Evolutionary conservation across 2,113 vertebrate species (phyloP).

Genomic region (Noturus placidus): DNA sequence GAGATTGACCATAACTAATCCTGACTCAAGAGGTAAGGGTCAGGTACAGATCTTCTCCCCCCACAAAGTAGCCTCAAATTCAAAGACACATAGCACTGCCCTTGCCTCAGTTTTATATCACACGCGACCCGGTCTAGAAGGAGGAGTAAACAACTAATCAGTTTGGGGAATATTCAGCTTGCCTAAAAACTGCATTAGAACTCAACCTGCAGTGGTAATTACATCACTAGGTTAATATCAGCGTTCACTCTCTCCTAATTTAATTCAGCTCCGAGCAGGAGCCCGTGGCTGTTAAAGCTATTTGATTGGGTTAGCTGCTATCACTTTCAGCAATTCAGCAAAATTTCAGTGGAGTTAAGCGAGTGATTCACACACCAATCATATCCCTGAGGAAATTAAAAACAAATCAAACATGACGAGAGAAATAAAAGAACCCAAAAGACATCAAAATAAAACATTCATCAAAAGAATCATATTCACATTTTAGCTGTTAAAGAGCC

Average conservation of each 20-base stretch:
- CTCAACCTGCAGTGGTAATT: slow-evolving; percentile 73
- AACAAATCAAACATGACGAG: slow-evolving; percentile 60
- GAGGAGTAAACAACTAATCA: slow-evolving; percentile 65
- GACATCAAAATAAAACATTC: slow-evolving; percentile 59
- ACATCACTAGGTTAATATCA: slow-evolving; percentile 75
- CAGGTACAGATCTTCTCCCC: slow-evolving; percentile 21
- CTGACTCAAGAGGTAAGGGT: slow-evolving; percentile 44
- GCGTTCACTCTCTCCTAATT: slow-evolving; percentile 67
- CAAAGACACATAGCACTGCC: slow-evolving; percentile 46
- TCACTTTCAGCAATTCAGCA: slow-evolving; percentile 67
- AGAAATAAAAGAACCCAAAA: slow-evolving; percentile 56
- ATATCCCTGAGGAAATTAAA: slow-evolving; percentile 68
- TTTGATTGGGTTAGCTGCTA: slow-evolving; percentile 68
- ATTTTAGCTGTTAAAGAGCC: neutral
- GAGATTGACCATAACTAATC: slow-evolving; percentile 42
- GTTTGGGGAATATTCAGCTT: slow-evolving; percentile 68
- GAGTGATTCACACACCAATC: slow-evolving; percentile 54
- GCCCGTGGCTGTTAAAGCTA: slow-evolving; percentile 62
- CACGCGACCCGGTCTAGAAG: slow-evolving; percentile 54
- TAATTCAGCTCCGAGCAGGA: slow-evolving; percentile 62
- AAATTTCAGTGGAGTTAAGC: slow-evolving; percentile 59
- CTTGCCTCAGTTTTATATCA: slow-evolving; percentile 53
- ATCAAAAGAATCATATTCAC: slow-evolving; percentile 32
- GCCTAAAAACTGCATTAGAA: slow-evolving; percentile 72
- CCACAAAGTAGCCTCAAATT: slow-evolving; percentile 59